Base-by-base conservation (phyloP, 2,888 invertebrate genomes). In the Clusia tigrina region DNA sequence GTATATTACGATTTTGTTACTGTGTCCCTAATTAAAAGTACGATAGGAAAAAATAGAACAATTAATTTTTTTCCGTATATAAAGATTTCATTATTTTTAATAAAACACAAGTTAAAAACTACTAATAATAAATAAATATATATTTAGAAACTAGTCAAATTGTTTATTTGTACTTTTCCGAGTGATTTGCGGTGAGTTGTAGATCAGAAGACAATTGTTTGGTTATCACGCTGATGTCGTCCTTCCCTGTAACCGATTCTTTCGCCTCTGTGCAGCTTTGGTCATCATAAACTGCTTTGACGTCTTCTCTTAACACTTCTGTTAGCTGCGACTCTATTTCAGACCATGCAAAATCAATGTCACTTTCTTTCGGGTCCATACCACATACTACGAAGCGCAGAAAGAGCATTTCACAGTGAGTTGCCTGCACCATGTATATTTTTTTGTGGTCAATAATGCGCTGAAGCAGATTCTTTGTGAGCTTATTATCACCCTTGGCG, bases 321-420 rank as follows among this genome's bases (percentile, higher is more conserved):
- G 86, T 83, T 0, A 89, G 83, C 71, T 89, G 88, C 46, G 86
- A 83, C 71, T 84, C 84, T 58, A 94, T 91, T 79, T 91, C 90
- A 54, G 85, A 85, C 85, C 89, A 88, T 25, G 94, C 92, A 76
- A 86, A 91, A 10, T 89, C 87, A 23, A 96, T 86, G 78, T 97
- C 95, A 22, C 87, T 85, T 24, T 86, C 86, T 58, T 88, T 87
- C 0, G 91, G 90, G 38, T 88, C 83, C 60, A 90, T 86, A 54
- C 94, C 92, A 78, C 95, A 94, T 1, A 96, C 85, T 0, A 90
- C 94, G 77, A 96, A 93, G 52, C 97, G 86, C 26, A 96, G 86
- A 52, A 95, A 88, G 73, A 89, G 89, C 62, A 87, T 87, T 0
- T 88, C 89, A 25, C 87, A 86, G 69, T 90, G 89, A 53, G 87